Evolutionary conservation across 2,113 vertebrate species (phyloP), one percentile per base, ranked within the genome.

Genomic region (Malurus elegans): DNA sequence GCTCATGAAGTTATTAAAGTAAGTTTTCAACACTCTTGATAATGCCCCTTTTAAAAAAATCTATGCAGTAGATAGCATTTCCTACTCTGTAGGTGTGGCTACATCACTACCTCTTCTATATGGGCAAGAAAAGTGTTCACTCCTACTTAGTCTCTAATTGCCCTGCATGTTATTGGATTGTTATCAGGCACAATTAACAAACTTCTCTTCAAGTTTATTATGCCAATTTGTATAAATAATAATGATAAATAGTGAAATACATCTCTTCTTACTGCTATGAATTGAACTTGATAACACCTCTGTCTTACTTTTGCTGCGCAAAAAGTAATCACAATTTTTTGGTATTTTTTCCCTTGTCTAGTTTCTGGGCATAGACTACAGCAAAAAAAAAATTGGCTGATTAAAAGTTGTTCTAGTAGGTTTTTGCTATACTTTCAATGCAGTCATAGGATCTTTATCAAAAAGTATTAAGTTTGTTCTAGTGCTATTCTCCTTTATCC

Each of bases 1-100:
- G 99, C 99, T 66, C 98, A 98, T 83, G 98, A 98, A 88, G 98
- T 99, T 31, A 99, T 99, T 84, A 99, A 99, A 98, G 99, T 99
- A 90, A 97, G 96, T 90, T 28, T 9, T 66, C 28, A 34, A 34
- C 20, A 12, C 14, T 76, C 48, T 70, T 67, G 29, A 44, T 73
- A 47, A 18, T 3, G 1, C 17, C 29, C 26, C 12, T 15, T 75
- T 25, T 5, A 17, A 38, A 73, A 47, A 51, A 42, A 21, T 17
- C 10, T 50, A 1, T 2, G 1, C 12, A 17, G 9, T 45, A 60
- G 10, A 14, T 81, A 84, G 21, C 6, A 12, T 72, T 40, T 57
- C n/a, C 56, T 87, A 11, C 48, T 93, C 25, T 67, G 26, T 9
- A 10, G 73, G 25, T 57, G 23, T 8, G 14, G 31, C 25, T 83